Evolutionary conservation across 2,113 vertebrate genomes (phyloP).

Genomic region (Mus spicilegus): DNA sequence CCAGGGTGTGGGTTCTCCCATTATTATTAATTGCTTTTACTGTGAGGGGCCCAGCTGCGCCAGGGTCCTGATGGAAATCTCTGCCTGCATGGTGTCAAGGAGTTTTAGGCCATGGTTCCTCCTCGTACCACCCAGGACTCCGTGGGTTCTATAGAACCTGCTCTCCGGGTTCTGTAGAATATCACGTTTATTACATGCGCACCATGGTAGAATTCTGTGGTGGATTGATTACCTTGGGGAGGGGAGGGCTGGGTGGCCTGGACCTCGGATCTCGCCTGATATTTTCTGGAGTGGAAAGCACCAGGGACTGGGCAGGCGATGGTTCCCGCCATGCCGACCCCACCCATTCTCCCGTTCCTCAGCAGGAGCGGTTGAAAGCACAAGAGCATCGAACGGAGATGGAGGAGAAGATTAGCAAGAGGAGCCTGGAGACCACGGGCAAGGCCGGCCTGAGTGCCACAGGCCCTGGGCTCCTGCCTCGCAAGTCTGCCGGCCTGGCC

Average conservation of each 20-base stretch:
- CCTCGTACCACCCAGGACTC: neutral
- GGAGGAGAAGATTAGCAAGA: constrained; percentile 93
- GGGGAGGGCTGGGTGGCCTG: fast-evolving
- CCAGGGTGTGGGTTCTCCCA: fast-evolving
- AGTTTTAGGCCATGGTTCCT: neutral
- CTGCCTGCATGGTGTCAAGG: neutral
- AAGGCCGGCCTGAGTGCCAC: constrained; percentile 88
- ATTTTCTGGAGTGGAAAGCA: neutral
- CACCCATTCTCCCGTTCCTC: neutral
- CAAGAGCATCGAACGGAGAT: constrained; percentile 91
- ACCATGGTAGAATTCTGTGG: neutral
- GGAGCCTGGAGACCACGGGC: constrained; percentile 85
- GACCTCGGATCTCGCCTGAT: neutral
- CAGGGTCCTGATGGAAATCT: neutral
- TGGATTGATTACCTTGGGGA: neutral
- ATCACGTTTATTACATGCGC: neutral
- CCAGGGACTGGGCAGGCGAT: neutral
- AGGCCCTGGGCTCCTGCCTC: constrained; percentile 87
- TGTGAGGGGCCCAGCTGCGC: neutral
- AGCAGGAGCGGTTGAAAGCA: constrained; percentile 95
- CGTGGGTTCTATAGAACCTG: constrained; percentile 48
- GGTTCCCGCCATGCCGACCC: fast-evolving
- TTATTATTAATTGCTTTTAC: neutral
- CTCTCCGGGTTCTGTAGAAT: constrained; percentile 57
- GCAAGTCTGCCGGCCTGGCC: constrained; percentile 89